phyloP scores from a whole-genome alignment of 2,888 invertebrate species.

The Drosophila silvestris region DNA sequence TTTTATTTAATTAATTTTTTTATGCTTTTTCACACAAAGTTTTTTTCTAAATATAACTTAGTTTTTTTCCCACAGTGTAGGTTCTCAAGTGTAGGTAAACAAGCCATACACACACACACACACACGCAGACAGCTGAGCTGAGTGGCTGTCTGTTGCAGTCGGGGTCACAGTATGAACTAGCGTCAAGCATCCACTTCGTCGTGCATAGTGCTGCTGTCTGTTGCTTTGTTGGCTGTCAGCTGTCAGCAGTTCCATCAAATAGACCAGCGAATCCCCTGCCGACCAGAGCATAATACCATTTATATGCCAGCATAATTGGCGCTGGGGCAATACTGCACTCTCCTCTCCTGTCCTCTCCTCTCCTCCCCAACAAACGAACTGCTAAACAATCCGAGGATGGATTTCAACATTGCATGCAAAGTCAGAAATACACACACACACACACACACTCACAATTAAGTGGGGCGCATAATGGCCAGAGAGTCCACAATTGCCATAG shows the following conservation, averaged over 20 bases:
- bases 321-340: constrained; percentile 9
- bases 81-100: not conserved
- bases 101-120: not conserved
- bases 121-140: not conserved
- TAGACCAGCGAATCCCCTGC: constrained; percentile 39
- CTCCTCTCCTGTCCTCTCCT: not conserved
- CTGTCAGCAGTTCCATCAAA: constrained; percentile 57
- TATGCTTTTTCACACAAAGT: not conserved
- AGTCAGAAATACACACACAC: constrained; percentile 18
- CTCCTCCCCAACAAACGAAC: not conserved
- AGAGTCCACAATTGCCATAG: constrained; percentile 9
- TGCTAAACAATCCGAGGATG: constrained; percentile 32
- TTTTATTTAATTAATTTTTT: not conserved
- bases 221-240: constrained; percentile 27
- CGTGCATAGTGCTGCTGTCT: constrained; percentile 4
- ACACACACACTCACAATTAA: constrained; percentile 17
- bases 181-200: constrained; percentile 2
- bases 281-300: constrained; percentile 48
- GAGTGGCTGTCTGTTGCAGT: constrained; percentile 17
- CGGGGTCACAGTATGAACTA: not conserved
- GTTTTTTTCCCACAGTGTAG: not conserved
- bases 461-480: constrained; percentile 23
- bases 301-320: constrained; percentile 56
- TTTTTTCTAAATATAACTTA: not conserved
- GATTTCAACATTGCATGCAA: constrained; percentile 45